Evolutionary conservation across 1,140 invertebrate species (phyloP), one percentile per base, ranked within the genome.

Genomic region (Asobara japonica): DNA sequence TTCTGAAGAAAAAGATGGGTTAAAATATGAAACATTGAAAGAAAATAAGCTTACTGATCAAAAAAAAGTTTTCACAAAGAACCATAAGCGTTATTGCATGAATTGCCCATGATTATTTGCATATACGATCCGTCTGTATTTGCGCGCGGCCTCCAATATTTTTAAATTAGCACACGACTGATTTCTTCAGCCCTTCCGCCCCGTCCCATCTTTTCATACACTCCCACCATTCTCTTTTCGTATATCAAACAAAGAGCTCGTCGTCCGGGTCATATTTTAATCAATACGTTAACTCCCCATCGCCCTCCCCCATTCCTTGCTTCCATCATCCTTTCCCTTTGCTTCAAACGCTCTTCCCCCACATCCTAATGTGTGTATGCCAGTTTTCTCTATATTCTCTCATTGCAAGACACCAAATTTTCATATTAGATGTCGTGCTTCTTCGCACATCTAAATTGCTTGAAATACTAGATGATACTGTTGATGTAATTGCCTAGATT

Each of bases 401-500:
- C 33, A 30, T 27, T 51, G 67, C 61, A 25, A 51, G 16, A 51
- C 7, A 51, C 86, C 83, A 84, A 86, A 84, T 84, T 83, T 86
- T 86, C 84, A 86, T 86, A 86, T 86, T 81, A 83, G 82, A 76
- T 82, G 74, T 71, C 80, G 79, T 83, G 84, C 82, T 86, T 82
- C 81, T 84, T 86, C 83, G 78, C 77, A 84, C 82, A 82, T 83
- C 84, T 84, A 85, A 84, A 83, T 80, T 85, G 79, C 76, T 18
- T 2, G 16, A 51, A 51, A 51, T n/a, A 18, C 45, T 51, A n/a
- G n/a, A n/a, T n/a, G n/a, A n/a, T n/a, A n/a, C n/a, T n/a, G n/a
- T n/a, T n/a, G n/a, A n/a, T n/a, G n/a, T n/a, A n/a, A n/a, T n/a
- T n/a, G n/a, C n/a, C n/a, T n/a, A n/a, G n/a, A n/a, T n/a, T n/a